phyloP scores from a whole-genome alignment of 2,888 invertebrate genomes.

The Exocentrus adspersus region DNA sequence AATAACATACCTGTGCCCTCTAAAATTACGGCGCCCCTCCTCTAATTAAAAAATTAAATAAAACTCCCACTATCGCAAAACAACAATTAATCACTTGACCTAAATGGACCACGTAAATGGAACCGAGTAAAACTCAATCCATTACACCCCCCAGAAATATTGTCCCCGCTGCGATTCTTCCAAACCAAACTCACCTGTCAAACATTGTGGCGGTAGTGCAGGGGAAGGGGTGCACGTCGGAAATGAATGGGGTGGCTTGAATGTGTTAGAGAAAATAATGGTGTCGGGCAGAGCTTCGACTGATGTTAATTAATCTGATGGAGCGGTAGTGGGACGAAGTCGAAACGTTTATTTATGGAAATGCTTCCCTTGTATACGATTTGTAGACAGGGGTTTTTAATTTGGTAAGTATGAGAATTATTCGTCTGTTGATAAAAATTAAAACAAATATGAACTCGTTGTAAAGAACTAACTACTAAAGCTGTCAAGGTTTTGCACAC shows the following conservation, averaged over 20 bases:
- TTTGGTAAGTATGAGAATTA: no score
- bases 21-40: no score
- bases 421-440: no score
- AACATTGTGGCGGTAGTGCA: slow-evolving; percentile 33
- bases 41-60: no score
- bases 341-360: neutral
- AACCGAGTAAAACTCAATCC: slow-evolving; percentile 23
- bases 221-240: slow-evolving; percentile 19
- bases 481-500: no score
- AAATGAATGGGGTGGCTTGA: slow-evolving; percentile 34
- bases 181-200: slow-evolving; percentile 37
- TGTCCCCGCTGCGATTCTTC: slow-evolving; percentile 31
- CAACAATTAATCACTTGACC: slow-evolving; percentile 20
- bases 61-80: neutral
- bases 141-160: slow-evolving; percentile 23
- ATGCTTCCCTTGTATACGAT: neutral
- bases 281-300: slow-evolving; percentile 33
- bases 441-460: no score
- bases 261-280: slow-evolving; percentile 37
- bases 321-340: neutral
- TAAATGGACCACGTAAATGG: slow-evolving; percentile 24
- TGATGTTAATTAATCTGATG: slow-evolving; percentile 37
- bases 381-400: no score
- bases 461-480: no score
- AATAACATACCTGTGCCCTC: no score